These are phyloP conservation scores for Lerista edwardsae DNA, from an alignment of 2,797 vertebrate genomes.

Conservation along the genomic window DNA sequence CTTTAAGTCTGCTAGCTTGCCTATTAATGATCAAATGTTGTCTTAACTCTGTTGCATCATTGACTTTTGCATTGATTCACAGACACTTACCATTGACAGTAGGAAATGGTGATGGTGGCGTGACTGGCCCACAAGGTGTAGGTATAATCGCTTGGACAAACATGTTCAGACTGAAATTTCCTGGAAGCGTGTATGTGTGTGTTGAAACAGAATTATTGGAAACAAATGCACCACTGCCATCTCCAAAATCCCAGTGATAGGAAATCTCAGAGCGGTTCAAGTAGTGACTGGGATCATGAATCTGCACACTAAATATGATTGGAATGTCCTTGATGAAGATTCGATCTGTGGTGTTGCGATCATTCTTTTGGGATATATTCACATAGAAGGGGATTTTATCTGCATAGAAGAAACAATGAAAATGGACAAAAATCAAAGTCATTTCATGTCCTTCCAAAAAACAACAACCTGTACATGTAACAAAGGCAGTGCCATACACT, in stretches of 20 bases:
- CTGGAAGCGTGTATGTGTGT: conserved; percentile 83
- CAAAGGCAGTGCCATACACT: neutral
- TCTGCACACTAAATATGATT: conserved; percentile 82
- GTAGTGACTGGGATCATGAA: conserved; percentile 93
- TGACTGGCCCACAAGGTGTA: conserved; percentile 77
- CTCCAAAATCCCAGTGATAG: conserved; percentile 91
- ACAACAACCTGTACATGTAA: neutral
- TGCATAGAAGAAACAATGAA: conserved; percentile 57
- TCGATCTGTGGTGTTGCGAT: conserved; percentile 82
- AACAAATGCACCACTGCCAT: conserved; percentile 81
- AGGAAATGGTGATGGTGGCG: conserved; percentile 63
- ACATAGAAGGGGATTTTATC: conserved; percentile 91
- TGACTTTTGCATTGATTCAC: neutral
- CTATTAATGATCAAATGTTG: neutral
- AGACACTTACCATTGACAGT: conserved; percentile 67
- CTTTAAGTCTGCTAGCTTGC: neutral
- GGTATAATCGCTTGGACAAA: conserved; percentile 87
- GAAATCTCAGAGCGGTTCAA: conserved; percentile 85
- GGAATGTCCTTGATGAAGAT: conserved; percentile 87
- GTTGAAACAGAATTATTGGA: conserved; percentile 80
- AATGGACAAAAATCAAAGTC: neutral
- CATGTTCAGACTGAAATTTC: conserved; percentile 85
- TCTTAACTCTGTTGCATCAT: neutral
- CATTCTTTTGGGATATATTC: conserved; percentile 87
- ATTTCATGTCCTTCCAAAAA: neutral